Evolutionary conservation across 2,113 vertebrate genomes (phyloP).

Genomic region (Barbus barbus): DNA sequence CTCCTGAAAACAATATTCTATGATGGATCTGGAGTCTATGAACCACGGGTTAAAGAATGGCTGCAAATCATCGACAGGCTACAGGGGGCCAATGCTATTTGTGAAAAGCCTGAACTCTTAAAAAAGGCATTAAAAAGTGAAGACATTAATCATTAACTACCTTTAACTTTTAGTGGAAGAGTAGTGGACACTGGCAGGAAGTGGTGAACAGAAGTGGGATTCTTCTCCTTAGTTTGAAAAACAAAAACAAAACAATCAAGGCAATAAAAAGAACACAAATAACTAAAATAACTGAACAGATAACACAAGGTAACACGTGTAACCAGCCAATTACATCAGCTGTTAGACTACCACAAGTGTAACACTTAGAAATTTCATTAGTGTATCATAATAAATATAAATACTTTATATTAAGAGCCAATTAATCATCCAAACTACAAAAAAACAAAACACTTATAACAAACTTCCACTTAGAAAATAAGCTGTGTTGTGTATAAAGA

Average conservation of each 20-base stretch:
- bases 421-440: no score
- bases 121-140: slow-evolving; percentile 43
- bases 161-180: slow-evolving; percentile 33
- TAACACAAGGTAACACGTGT: neutral
- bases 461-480: no score
- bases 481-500: no score
- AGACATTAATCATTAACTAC: slow-evolving; percentile 69
- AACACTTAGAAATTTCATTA: neutral
- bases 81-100: slow-evolving; percentile 16
- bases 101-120: slow-evolving; percentile 38
- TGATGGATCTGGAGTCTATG: slow-evolving; percentile 51
- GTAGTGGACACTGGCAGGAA: slow-evolving; percentile 54
- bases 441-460: no score
- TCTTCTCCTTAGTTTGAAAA: neutral
- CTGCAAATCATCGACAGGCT: slow-evolving; percentile 66
- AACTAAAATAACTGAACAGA: neutral
- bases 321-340: neutral
- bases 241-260: neutral
- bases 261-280: neutral
- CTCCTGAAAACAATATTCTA: slow-evolving; percentile 50
- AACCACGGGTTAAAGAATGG: slow-evolving; percentile 47
- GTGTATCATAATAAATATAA: neutral
- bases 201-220: slow-evolving; percentile 52
- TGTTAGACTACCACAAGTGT: neutral
- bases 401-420: neutral